Conservation (phyloP, 2,113 vertebrate genomes). For the Hemiprocne comata region DNA sequence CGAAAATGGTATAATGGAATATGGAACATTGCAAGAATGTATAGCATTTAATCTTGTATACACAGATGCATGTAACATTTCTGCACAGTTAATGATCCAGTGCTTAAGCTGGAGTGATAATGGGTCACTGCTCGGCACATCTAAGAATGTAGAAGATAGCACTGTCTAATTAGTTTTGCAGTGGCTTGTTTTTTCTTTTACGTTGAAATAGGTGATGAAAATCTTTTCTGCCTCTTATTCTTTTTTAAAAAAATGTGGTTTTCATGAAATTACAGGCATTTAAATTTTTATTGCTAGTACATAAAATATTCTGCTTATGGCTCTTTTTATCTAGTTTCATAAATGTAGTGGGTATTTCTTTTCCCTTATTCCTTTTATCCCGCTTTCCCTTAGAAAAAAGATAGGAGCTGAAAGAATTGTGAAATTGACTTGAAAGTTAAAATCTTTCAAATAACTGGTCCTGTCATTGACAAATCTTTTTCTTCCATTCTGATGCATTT, state of each 20-base stretch:
- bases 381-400: neutral
- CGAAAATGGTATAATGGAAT: neutral
- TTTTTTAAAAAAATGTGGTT: neutral
- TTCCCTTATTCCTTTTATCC: neutral
- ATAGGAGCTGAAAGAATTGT: constrained; percentile 2
- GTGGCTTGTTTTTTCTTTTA: neutral
- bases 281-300: neutral
- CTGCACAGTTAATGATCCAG: constrained; percentile 28
- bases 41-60: constrained; percentile 23
- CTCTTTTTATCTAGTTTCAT: constrained; percentile 14
- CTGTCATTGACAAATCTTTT: constrained; percentile 49
- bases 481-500: constrained; percentile 28
- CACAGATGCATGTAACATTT: constrained; percentile 14
- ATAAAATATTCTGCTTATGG: neutral
- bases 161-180: constrained; percentile 4
- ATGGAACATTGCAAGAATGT: neutral
- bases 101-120: constrained; percentile 6
- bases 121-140: neutral
- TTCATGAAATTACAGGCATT: neutral
- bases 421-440: constrained; percentile 58
- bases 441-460: constrained; percentile 57
- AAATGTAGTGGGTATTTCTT: neutral
- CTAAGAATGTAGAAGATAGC: neutral
- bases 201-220: neutral
- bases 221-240: neutral